Evolutionary conservation across 2,888 invertebrate species (phyloP), one percentile per base, ranked within the genome.

Genomic region (Norana najaformis): DNA sequence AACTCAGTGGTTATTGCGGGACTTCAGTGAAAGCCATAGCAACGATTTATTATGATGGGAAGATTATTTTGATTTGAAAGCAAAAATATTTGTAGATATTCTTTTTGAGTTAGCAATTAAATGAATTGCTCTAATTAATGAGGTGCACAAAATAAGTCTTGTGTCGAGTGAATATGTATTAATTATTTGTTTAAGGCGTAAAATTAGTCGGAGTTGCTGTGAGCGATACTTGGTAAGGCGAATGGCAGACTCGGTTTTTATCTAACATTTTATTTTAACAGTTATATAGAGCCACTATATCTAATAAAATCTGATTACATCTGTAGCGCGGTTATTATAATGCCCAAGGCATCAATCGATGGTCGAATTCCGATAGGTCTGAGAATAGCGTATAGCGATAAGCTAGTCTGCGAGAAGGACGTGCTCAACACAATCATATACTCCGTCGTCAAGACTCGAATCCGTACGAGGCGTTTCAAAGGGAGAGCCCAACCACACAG

Each of bases 1-100:
- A 69, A 69, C 69, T 69, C n/a, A 5, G 11, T 16, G 8, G n/a
- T 5, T 69, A 69, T 69, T n/a, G 69, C 69, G 69, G 69, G 69
- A 69, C 69, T 2, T n/a, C 1, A 8, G 69, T n/a, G 30, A 30
- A 8, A 69, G 30, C 69, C 69, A n/a, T 69, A 69, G 69, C 69
- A 69, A 69, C 69, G 69, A 69, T 69, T 69, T 69, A 69, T 69
- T 69, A 69, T 69, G 69, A 69, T 69, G 69, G 69, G 69, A n/a
- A 69, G 47, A 47, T 30, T 69, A n/a, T 69, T 69, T 69, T 69
- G 69, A 69, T n/a, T n/a, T 69, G 69, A 69, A 69, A 69, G n/a
- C 69, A 69, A 69, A 69, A n/a, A 69, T 30, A 30, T 1, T 69
- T 69, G 69, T n/a, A 8, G 8, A 69, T 69, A 6, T 4, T 69